These are phyloP conservation scores for Drosophila nr. perissopoda DNA, from an alignment of 2,888 invertebrate genomes.

Conservation along the genomic window DNA sequence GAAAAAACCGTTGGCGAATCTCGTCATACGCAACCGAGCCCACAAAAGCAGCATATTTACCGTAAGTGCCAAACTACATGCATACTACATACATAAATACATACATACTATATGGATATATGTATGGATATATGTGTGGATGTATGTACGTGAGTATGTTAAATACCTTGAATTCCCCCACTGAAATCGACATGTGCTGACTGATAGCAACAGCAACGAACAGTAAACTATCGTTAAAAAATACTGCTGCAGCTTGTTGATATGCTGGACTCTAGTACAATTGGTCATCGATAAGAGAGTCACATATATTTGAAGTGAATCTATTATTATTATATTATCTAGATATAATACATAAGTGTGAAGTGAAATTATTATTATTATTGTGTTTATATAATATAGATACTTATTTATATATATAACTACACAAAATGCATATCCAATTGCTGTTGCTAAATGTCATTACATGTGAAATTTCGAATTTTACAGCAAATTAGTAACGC, in stretches of 20 bases:
- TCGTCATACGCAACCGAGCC: constrained; percentile 94
- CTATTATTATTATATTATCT: background rate
- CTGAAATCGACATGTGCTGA: constrained; percentile 47
- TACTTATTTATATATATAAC: background rate
- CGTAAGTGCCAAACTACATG: constrained; percentile 75
- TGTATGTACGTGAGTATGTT: background rate
- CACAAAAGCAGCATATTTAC: constrained; percentile 96
- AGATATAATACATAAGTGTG: too few species aligned
- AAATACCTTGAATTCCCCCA: constrained; percentile 6
- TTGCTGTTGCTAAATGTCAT: background rate
- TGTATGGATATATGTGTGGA: background rate
- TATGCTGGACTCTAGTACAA: background rate
- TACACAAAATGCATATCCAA: background rate
- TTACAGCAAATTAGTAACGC: background rate
- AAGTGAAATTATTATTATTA: too few species aligned
- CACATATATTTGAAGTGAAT: background rate
- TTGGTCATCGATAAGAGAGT: constrained; percentile 4
- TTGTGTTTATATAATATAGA: too few species aligned
- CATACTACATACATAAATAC: background rate
- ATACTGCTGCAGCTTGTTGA: background rate
- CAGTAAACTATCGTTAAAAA: constrained; percentile 27
- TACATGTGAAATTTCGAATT: background rate
- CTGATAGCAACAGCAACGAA: constrained; percentile 36
- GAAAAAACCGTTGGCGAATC: constrained; percentile 91
- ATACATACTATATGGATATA: background rate